Evolutionary conservation across 2,797 vertebrate genomes (phyloP), one percentile per base, ranked within the genome.

Genomic region (Xyrichtys novacula): DNA sequence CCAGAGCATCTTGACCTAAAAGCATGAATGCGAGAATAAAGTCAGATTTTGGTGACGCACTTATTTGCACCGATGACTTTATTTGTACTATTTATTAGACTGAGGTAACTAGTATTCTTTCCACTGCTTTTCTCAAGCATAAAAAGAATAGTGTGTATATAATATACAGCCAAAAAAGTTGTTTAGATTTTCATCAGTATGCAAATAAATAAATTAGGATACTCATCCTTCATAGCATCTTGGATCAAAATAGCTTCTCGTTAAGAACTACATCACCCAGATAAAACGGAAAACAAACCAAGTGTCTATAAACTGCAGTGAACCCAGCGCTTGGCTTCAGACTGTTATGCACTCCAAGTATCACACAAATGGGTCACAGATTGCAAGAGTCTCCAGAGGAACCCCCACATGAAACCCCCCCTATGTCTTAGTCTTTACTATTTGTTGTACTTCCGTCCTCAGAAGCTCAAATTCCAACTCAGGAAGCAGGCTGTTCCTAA

Each of bases 321-420:
- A 44, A 62, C 69, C 63, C 52, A 79, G 22, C 31, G 57, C 39
- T 59, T 66, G 31, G 39, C 53, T 63, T 87, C 48, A 70, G 64
- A 76, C 62, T 65, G 63, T 39, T 36, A 48, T 26, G 34, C 11
- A 2, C 71, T 82, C 42, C 61, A 28, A 44, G 47, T 70, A 65
- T 85, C 39, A 77, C 81, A 63, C 81, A 84, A 71, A 86, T 59
- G 75, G 71, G 77, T 81, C 75, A 81, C 80, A 76, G 72, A 76
- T 78, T 68, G 36, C 31, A 39, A 43, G 38, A 42, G 20, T 69
- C 43, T 50, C 38, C 58, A 16, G 9, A n/a, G n/a, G n/a, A 73
- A 60, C 54, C 17, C 25, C 23, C 25, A 53, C 19, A 62, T 48
- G 47, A 56, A 68, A 65, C 52, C 60, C 42, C 55, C 77, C 90